A percentile compares a stretch with the other conserved stretches of the same genome.
These are phyloP conservation scores for Acrossocheilus wenchowensis DNA, from an alignment of 2,797 vertebrate genomes.

Conservation along the genomic window DNA sequence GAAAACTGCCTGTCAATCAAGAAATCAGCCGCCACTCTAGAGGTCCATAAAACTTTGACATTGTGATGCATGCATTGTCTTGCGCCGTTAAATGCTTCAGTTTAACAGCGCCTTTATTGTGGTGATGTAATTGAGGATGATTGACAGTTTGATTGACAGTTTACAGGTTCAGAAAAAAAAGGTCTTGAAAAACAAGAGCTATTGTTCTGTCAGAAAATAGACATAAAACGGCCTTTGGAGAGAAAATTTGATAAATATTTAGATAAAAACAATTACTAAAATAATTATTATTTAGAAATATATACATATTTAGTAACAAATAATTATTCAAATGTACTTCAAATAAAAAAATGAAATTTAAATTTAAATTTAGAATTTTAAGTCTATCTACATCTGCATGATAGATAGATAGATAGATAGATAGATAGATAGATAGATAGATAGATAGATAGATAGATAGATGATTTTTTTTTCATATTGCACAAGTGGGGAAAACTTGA, in stretches of 20 bases:
- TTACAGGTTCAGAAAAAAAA: conserved; percentile 20
- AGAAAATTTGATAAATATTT: background rate
- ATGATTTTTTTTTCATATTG: background rate
- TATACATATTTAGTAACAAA: background rate
- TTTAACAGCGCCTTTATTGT: conserved; percentile 6
- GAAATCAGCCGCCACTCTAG: conserved; percentile 37
- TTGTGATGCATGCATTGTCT: conserved; percentile 27
- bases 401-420: too few relatives aligned
- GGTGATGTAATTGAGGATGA: conserved; percentile 30
- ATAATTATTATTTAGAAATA: background rate
- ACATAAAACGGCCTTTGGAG: background rate
- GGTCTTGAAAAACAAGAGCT: conserved; percentile 17
- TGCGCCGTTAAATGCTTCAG: conserved; percentile 35
- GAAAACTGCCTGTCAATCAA: conserved; percentile 37
- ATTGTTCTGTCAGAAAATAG: conserved; percentile 25
- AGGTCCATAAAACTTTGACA: conserved; percentile 24
- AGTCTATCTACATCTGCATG: background rate
- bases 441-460: too few relatives aligned
- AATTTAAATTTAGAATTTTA: background rate
- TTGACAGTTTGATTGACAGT: conserved; percentile 41
- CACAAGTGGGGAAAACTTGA: background rate
- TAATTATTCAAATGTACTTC: background rate
- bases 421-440: too few relatives aligned
- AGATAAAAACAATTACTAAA: background rate
- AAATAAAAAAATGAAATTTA: background rate